Percentiles rank a stretch among this genome's conserved stretches.
These are phyloP conservation scores for Hemithea aestivaria DNA, from an alignment of 2,888 invertebrate genomes.

Conservation along the genomic window DNA sequence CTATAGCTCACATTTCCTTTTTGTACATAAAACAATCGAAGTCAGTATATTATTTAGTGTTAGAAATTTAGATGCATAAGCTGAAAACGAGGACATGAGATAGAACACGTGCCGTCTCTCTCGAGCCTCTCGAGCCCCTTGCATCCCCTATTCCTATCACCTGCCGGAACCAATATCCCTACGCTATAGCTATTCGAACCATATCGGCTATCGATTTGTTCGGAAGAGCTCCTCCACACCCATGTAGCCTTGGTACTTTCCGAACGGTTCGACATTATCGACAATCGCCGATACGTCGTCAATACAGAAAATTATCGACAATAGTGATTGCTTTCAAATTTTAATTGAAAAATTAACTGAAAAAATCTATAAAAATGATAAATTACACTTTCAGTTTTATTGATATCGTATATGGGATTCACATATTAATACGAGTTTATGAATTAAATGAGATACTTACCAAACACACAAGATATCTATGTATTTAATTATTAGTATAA, in stretches of 20 bases:
- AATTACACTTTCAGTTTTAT: too few relatives aligned
- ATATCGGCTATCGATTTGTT: conserved; percentile 77
- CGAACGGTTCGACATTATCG: conserved; percentile 79
- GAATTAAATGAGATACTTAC: too few relatives aligned
- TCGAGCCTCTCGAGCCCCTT: conserved; percentile 37
- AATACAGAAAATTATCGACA: conserved; percentile 40
- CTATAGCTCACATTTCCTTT: too few relatives aligned
- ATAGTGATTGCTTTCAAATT: conserved; percentile 17
- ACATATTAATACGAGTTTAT: too few relatives aligned
- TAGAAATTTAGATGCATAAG: too few relatives aligned
- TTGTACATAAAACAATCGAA: too few relatives aligned
- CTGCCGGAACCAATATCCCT: conserved; percentile 62
- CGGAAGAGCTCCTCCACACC: conserved; percentile 52
- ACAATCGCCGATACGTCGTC: conserved; percentile 74
- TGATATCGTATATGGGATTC: too few relatives aligned
- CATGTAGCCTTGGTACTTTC: conserved; percentile 75
- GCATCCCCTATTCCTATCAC: conserved; percentile 53
- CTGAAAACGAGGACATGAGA: conserved; percentile 10
- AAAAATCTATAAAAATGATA: too few relatives aligned
- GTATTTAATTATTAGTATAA: too few relatives aligned
- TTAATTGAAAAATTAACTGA: background rate
- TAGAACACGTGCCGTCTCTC: conserved; percentile 52
- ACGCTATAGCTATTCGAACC: conserved; percentile 59
- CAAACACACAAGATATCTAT: too few relatives aligned
- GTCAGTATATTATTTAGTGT: too few relatives aligned